These are phyloP conservation scores for Ciconia stormi DNA, from an alignment of 2,113 vertebrate genomes.

Conservation along the genomic window DNA sequence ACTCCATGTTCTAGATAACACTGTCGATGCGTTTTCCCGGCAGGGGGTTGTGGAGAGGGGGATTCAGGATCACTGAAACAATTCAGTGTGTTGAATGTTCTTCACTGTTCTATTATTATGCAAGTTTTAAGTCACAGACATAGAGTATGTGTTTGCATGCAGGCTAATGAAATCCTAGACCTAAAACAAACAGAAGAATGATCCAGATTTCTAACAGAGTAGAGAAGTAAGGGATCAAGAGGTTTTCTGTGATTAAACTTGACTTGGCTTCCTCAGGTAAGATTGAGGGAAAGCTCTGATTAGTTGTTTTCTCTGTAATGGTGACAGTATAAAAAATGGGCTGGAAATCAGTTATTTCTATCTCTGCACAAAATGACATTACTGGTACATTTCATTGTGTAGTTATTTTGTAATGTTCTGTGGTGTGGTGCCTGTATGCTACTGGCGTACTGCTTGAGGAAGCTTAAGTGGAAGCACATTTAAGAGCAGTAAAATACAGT, in stretches of 20 bases:
- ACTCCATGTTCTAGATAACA: not conserved
- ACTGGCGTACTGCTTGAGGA: slow-evolving; percentile 31
- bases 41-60: not conserved
- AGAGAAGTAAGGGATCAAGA: not conserved
- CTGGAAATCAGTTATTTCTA: slow-evolving; percentile 58
- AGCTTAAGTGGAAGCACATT: slow-evolving; percentile 23
- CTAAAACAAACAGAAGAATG: not conserved
- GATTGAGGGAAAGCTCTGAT: slow-evolving; percentile 6
- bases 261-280: not conserved
- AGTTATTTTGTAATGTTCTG: slow-evolving; percentile 36
- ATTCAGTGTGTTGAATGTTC: not conserved
- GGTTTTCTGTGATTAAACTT: not conserved
- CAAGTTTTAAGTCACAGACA: not conserved
- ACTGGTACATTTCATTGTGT: slow-evolving; percentile 23
- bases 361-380: slow-evolving; percentile 48
- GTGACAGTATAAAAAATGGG: slow-evolving; percentile 2
- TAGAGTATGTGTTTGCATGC: not conserved
- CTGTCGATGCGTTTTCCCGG: not conserved
- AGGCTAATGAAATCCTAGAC: not conserved
- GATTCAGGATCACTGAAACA: not conserved
- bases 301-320: slow-evolving; percentile 41
- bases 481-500: slow-evolving; percentile 11
- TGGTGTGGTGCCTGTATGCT: not conserved
- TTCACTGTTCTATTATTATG: not conserved
- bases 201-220: not conserved